Conservation (phyloP, 2,888 invertebrate species). For the Temnothorax ravouxi region DNA sequence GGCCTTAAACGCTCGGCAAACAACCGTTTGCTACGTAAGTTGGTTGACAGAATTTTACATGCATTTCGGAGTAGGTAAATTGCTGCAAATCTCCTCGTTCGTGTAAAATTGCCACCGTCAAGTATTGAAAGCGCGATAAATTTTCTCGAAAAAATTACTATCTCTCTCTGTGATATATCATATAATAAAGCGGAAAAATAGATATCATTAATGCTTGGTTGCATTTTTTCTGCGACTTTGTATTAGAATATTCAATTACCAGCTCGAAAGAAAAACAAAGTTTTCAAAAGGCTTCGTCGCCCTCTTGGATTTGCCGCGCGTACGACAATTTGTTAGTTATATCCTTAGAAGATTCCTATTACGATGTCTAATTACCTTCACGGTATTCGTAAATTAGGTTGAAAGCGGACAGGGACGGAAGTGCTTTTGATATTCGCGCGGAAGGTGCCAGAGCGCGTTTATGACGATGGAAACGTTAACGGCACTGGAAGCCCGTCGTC, state of each 20-base stretch:
- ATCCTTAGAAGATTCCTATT: constrained; percentile 7
- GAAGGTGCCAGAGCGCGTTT: constrained; percentile 24
- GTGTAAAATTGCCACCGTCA: neutral
- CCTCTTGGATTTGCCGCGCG: neutral
- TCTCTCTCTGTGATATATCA: neutral
- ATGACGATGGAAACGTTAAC: constrained; percentile 48
- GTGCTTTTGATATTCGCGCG: constrained; percentile 39
- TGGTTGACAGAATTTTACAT: constrained; percentile 41
- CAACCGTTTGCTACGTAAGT: constrained; percentile 36
- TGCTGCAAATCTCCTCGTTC: constrained; percentile 1
- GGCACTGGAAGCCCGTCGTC: constrained; percentile 20
- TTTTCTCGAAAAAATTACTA: neutral
- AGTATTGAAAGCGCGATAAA: neutral
- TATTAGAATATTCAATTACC: neutral
- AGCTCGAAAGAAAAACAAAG: neutral
- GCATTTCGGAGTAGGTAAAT: constrained; percentile 1
- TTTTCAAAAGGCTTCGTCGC: neutral
- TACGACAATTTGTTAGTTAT: constrained; percentile 1
- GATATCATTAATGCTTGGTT: neutral
- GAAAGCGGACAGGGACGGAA: constrained; percentile 13
- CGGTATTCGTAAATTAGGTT: constrained; percentile 41
- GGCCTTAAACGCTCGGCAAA: constrained; percentile 57
- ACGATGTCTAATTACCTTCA: constrained; percentile 24
- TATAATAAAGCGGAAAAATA: neutral
- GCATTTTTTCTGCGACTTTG: constrained; percentile 18